A percentile compares a stretch with the other conserved stretches of the same genome.
Conservation (phyloP, 2,888 invertebrate genomes). For the Cephus runcator region DNA sequence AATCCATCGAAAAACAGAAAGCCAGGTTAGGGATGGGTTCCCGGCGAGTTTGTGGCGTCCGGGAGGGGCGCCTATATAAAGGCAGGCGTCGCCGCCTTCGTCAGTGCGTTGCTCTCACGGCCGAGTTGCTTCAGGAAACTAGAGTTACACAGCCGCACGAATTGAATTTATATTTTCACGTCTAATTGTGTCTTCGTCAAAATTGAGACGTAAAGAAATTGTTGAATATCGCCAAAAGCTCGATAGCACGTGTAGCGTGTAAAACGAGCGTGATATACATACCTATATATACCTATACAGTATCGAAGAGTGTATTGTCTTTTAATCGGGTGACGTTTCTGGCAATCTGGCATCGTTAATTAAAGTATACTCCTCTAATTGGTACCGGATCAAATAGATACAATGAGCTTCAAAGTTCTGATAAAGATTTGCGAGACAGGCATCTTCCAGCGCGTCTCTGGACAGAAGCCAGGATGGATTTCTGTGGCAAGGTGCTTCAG, state of each 20-base stretch:
- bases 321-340: background rate
- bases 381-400: background rate
- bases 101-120: constrained; percentile 15
- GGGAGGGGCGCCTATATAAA: constrained; percentile 22
- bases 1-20: constrained; percentile 6
- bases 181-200: background rate
- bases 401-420: constrained; percentile 51
- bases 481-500: constrained; percentile 52
- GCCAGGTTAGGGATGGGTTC: constrained; percentile 8
- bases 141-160: background rate
- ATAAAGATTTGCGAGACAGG: constrained; percentile 47
- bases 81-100: constrained; percentile 6
- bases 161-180: background rate
- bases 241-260: background rate
- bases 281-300: background rate
- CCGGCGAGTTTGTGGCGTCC: constrained; percentile 4
- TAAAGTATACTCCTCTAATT: background rate
- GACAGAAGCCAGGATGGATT: constrained; percentile 23
- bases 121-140: background rate
- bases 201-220: background rate
- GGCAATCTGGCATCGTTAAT: background rate
- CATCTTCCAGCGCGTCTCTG: constrained; percentile 37
- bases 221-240: background rate
- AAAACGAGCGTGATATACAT: background rate
- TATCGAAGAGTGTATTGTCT: background rate